Conservation (phyloP, 2,888 invertebrate genomes). For the Apamea monoglypha region DNA sequence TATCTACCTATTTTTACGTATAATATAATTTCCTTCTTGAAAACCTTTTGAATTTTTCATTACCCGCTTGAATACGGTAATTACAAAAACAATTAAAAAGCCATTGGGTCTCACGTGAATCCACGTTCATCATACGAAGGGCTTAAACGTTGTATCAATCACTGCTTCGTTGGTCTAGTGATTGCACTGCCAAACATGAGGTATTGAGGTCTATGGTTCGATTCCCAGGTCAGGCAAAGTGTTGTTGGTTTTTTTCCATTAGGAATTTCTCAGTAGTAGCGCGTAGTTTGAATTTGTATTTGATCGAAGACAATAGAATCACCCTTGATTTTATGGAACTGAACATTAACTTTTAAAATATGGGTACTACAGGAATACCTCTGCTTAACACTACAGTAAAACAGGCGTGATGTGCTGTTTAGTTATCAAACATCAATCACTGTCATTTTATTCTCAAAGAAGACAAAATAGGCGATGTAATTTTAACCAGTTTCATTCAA, state of each 20-base stretch:
- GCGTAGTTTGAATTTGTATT: neutral
- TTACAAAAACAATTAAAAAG: neutral
- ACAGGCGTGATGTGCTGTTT: neutral
- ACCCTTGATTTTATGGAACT: neutral
- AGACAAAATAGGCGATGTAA: slow-evolving; percentile 10
- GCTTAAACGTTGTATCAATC: neutral
- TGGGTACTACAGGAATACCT: neutral
- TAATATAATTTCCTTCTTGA: neutral
- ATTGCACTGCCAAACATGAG: neutral
- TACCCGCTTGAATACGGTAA: no score
- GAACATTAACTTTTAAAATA: neutral
- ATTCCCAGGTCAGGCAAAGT: neutral
- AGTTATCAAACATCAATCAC: neutral
- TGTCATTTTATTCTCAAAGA: slow-evolving; percentile 9
- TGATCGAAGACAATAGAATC: neutral
- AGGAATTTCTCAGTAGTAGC: neutral
- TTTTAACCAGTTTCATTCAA: slow-evolving; percentile 25
- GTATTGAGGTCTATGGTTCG: no score
- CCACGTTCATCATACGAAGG: neutral
- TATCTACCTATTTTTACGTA: neutral
- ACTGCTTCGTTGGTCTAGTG: no score
- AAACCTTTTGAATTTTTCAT: neutral
- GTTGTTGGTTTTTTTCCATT: neutral
- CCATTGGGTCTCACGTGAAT: neutral
- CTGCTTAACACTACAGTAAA: neutral